Conservation (phyloP, 2,113 vertebrate genomes). For the Carassius gibelio region DNA sequence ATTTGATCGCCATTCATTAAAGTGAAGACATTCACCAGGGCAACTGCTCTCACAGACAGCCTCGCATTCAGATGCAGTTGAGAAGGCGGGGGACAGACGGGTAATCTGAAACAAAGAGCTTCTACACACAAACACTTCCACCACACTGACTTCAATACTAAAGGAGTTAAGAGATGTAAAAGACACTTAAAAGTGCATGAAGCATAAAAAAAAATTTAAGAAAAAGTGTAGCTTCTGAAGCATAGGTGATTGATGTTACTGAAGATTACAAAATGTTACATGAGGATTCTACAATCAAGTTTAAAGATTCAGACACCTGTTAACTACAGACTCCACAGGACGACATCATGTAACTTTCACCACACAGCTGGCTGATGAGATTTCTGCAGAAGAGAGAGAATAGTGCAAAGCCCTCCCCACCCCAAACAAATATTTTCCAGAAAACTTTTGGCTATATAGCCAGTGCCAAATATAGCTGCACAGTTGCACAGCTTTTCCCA, state of each 20-base stretch:
- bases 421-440: conserved; percentile 55
- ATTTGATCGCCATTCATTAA: conserved; percentile 72
- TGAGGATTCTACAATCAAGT: conserved; percentile 7
- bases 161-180: conserved; percentile 69
- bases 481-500: conserved; percentile 74
- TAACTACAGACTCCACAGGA: conserved; percentile 71
- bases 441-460: conserved; percentile 62
- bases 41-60: conserved; percentile 77
- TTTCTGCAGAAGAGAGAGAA: conserved; percentile 76
- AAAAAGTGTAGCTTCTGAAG: neutral
- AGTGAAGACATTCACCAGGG: conserved; percentile 69
- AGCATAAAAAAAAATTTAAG: conserved; percentile 48
- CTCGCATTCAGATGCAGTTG: conserved; percentile 79
- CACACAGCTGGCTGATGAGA: conserved; percentile 60
- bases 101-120: conserved; percentile 80
- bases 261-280: neutral
- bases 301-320: conserved; percentile 58
- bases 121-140: conserved; percentile 72
- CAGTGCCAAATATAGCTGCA: conserved; percentile 64
- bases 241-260: conserved; percentile 30
- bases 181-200: conserved; percentile 66
- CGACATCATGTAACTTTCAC: conserved; percentile 61
- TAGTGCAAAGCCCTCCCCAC: conserved; percentile 65
- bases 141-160: conserved; percentile 65
- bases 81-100: conserved; percentile 74